These are phyloP conservation scores for Porites australiensis DNA, from an alignment of 64 coral and sea anemone genomes.

Conservation along the genomic window DNA sequence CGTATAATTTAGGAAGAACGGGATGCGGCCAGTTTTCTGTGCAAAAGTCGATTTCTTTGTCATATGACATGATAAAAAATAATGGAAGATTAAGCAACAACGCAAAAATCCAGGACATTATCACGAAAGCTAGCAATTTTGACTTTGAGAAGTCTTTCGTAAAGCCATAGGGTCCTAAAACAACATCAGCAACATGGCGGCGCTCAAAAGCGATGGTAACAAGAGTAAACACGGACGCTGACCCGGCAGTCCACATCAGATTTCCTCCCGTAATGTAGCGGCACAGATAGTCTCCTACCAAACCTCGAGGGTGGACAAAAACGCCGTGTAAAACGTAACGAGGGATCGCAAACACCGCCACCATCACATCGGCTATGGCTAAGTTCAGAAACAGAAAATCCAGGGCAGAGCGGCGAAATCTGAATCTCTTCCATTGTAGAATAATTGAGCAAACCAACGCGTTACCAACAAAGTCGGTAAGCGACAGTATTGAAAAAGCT, in stretches of 20 bases:
- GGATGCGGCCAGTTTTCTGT: constrained; percentile 6
- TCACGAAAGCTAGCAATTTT: not conserved
- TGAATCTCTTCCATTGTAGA: constrained; percentile 24
- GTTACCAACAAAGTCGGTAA: constrained; percentile 34
- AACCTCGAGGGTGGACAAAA: constrained; percentile 3
- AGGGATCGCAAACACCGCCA: constrained; percentile 38
- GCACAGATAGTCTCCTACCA: not conserved
- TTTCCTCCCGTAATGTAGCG: constrained; percentile 39
- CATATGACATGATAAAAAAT: constrained; percentile 50
- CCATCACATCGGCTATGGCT: constrained; percentile 6
- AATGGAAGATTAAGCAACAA: constrained; percentile 11
- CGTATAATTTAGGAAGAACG: constrained; percentile 26
- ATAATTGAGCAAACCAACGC: constrained; percentile 19
- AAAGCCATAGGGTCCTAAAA: not conserved
- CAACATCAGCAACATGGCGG: not conserved
- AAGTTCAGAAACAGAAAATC: constrained; percentile 44
- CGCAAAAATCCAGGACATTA: constrained; percentile 24
- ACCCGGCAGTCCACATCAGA: constrained; percentile 39
- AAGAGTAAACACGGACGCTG: constrained; percentile 31
- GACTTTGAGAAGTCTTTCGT: not conserved
- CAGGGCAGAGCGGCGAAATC: constrained; percentile 30
- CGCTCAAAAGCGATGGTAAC: constrained; percentile 39
- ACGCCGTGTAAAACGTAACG: not conserved
- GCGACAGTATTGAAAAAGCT: not conserved
- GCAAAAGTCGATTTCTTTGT: constrained; percentile 18